These are phyloP conservation scores for Pocillopora verrucosa DNA, from an alignment of 64 coral and sea anemone species.

Conservation along the genomic window DNA sequence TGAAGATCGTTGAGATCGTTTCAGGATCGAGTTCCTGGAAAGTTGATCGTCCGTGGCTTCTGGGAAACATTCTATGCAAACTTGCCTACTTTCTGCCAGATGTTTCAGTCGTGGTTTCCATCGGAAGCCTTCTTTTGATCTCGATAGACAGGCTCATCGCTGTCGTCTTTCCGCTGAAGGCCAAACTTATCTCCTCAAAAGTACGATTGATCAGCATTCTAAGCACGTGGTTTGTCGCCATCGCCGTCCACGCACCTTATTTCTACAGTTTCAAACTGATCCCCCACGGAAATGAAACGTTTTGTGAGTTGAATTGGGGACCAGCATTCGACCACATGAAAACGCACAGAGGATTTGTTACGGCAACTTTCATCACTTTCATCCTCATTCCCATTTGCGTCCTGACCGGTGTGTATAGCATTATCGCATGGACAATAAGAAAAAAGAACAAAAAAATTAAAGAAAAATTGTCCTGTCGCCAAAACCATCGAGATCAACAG, in stretches of 20 bases:
- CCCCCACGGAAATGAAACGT: neutral
- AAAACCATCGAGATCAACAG: neutral
- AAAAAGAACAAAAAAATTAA: neutral
- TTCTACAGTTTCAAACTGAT: neutral
- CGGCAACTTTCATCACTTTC: neutral
- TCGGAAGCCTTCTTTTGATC: constrained; percentile 24
- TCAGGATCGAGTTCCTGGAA: neutral
- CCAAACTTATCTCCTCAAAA: constrained; percentile 1
- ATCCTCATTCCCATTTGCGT: neutral
- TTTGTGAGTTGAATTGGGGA: neutral
- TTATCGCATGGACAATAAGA: neutral
- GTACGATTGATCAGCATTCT: constrained; percentile 13
- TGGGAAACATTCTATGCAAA: constrained; percentile 27
- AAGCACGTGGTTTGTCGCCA: constrained; percentile 7
- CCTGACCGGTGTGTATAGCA: neutral
- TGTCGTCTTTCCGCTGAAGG: constrained; percentile 10
- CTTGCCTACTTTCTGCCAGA: constrained; percentile 36
- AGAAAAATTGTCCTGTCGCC: neutral
- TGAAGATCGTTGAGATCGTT: neutral
- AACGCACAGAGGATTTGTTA: neutral
- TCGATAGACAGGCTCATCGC: constrained; percentile 37
- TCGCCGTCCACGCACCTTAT: constrained; percentile 7
- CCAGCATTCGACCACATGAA: neutral
- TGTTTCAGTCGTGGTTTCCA: constrained; percentile 20
- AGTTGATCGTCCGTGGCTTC: neutral